A percentile compares a stretch with the other conserved stretches of the same genome.
Evolutionary conservation across 2,113 vertebrate genomes (phyloP).

Genomic region (Oenanthe oenanthe): DNA sequence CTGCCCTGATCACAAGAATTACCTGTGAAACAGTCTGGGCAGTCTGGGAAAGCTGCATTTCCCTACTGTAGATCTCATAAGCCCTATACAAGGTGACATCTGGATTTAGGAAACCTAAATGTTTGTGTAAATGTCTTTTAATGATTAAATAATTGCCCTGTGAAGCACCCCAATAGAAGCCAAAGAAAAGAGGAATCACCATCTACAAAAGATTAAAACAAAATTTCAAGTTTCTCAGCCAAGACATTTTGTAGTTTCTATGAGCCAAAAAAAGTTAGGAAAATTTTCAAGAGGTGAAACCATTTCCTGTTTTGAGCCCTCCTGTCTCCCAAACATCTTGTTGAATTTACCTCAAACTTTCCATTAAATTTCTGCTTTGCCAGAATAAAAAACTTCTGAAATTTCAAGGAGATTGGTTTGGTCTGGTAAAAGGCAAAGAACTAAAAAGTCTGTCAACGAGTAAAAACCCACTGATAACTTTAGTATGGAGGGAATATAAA

Average conservation of each 20-base stretch:
- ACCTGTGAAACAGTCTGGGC: neutral
- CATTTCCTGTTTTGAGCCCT: slow-evolving; percentile 24
- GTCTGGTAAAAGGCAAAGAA: neutral
- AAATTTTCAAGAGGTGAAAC: slow-evolving; percentile 35
- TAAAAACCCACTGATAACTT: neutral
- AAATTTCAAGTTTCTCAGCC: slow-evolving; percentile 30
- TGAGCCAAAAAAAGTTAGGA: slow-evolving; percentile 15
- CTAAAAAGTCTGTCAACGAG: neutral
- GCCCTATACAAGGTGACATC: neutral
- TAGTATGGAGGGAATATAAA: neutral
- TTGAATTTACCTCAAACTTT: slow-evolving; percentile 46
- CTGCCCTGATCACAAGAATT: neutral
- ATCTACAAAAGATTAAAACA: slow-evolving; percentile 27
- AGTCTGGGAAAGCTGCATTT: slow-evolving; percentile 4
- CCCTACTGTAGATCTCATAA: neutral
- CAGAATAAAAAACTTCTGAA: neutral
- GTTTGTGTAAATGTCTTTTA: slow-evolving; percentile 16
- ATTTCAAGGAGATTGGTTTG: slow-evolving; percentile 4
- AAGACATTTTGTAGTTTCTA: slow-evolving; percentile 7
- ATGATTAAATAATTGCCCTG: slow-evolving; percentile 17
- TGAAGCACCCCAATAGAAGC: slow-evolving; percentile 19
- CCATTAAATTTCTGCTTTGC: slow-evolving; percentile 22
- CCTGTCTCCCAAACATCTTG: slow-evolving; percentile 21
- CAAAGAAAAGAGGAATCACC: slow-evolving; percentile 33
- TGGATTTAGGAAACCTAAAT: slow-evolving; percentile 9